Evolutionary conservation across 2,113 vertebrate species (phyloP).

Genomic region (Ceratotherium simum): DNA sequence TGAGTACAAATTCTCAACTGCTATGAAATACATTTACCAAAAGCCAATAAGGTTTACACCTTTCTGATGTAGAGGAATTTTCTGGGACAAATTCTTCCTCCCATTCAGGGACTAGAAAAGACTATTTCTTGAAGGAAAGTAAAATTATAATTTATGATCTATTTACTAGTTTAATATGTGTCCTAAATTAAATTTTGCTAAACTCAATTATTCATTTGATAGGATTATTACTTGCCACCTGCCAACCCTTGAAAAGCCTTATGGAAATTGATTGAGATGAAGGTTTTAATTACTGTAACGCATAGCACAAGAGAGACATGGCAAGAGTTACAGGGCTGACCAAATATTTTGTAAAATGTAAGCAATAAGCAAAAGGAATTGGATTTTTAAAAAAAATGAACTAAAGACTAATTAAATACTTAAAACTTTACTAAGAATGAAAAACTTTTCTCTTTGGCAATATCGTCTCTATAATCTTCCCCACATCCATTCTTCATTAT

Average conservation of each 20-base stretch:
- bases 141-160: constrained; percentile 32
- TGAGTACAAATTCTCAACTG: neutral
- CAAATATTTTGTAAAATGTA: constrained; percentile 22
- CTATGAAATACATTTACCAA: constrained; percentile 6
- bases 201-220: constrained; percentile 8
- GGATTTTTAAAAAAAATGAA: neutral
- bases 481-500: neutral
- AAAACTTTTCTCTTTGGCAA: neutral
- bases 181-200: constrained; percentile 27
- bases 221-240: constrained; percentile 13
- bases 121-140: neutral
- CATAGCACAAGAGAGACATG: neutral
- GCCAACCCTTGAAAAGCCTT: neutral
- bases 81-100: neutral
- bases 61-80: neutral
- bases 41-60: neutral
- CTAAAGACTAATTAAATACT: neutral
- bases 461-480: neutral
- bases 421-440: neutral
- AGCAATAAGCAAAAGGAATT: neutral
- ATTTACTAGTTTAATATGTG: constrained; percentile 19
- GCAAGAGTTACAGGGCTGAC: neutral
- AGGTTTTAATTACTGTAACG: neutral
- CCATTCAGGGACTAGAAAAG: neutral
- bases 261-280: constrained; percentile 4